Evolutionary conservation across 2,113 vertebrate genomes (phyloP), one percentile per base, ranked within the genome.

Genomic region (Hypomesus transpacificus): DNA sequence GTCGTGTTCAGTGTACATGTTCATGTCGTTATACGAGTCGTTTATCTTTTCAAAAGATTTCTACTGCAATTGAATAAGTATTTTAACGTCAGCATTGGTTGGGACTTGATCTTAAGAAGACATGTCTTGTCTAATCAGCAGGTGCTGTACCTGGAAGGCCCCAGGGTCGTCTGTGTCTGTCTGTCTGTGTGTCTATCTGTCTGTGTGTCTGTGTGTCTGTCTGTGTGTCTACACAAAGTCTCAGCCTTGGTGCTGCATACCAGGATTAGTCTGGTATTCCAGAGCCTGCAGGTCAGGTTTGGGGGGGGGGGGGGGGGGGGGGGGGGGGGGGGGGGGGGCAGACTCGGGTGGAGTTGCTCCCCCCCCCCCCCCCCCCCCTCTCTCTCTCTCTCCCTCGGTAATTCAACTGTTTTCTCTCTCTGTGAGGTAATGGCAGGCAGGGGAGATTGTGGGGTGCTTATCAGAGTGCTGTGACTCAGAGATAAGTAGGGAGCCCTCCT

Each of bases 231-330:
- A 51, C 46, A 7, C 61, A 17, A 26, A 24, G 28, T 26, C 51
- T 70, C 20, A 28, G 28, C 46, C 50, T 16, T 16, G 28, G 39
- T 46, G 39, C 39, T 57, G 28, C 22, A 26, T 62, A 51, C 17
- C 31, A 64, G 53, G 63, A 52, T 54, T 66, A 54, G n/a, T 60
- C 34, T 50, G 56, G 11, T 54, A 56, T 61, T 58, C 52, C 39
- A 59, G 26, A 58, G 59, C 16, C 20, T 14, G 18, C 56, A 69
- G 66, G 66, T 24, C 26, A 31, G 61, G 28, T 59, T 24, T 59
- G 9, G 39, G 39, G 39, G 5, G 5, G 39, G 9, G 9, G 39
- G 39, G 39, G 39, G 39, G 39, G 6, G 39, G 39, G 39, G 39
- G 39, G 39, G 39, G 9, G 9, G 39, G 39, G 39, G 39, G 39